Evolutionary conservation across 2,113 vertebrate genomes (phyloP).

Genomic region (Cyanocitta stelleri): DNA sequence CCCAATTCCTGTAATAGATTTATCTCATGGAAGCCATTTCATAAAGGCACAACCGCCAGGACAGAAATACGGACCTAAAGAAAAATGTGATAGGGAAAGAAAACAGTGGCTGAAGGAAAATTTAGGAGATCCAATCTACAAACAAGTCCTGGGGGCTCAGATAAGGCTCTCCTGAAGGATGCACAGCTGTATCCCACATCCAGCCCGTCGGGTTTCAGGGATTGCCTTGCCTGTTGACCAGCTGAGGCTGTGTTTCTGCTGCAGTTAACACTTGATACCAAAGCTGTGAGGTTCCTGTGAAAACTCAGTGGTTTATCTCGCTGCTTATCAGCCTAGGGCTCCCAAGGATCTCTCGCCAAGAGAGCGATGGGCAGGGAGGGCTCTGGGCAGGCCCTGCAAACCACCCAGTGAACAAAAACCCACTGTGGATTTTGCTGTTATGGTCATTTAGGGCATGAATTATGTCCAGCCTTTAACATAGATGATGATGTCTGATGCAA

Average conservation of each 20-base stretch:
- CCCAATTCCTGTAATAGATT: background rate
- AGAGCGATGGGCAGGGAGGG: background rate
- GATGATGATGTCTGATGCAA: background rate
- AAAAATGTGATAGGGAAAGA: background rate
- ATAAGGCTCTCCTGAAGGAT: background rate
- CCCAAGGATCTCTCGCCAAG: background rate
- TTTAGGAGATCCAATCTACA: background rate
- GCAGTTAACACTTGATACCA: background rate
- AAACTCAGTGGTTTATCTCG: background rate
- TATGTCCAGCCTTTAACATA: background rate
- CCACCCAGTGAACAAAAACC: background rate
- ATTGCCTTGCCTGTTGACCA: background rate
- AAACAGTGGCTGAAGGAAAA: background rate
- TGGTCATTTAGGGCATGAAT: background rate
- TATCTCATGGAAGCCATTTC: background rate
- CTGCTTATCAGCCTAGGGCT: background rate
- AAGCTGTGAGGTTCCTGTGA: background rate
- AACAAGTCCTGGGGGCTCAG: fast-evolving
- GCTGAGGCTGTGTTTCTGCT: background rate
- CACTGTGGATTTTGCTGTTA: background rate
- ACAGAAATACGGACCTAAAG: background rate
- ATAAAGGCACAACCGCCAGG: background rate
- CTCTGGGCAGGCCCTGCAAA: background rate
- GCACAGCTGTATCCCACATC: fast-evolving
- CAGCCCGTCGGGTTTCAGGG: background rate